Evolutionary conservation across 2,797 vertebrate genomes (phyloP), one percentile per base, ranked within the genome.

Genomic region (Varecia variegata): DNA sequence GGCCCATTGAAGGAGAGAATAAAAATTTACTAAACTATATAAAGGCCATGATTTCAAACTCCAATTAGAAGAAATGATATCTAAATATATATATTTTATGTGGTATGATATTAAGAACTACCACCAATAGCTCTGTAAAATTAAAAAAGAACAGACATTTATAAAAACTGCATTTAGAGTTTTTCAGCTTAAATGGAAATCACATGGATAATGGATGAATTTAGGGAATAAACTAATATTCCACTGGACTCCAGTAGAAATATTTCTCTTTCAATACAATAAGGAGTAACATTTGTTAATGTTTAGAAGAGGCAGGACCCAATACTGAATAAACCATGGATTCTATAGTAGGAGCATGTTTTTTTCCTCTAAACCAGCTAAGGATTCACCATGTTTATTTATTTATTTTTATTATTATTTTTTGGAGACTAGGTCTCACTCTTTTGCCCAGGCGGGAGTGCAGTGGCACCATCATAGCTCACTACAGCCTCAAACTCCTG

Each of bases 41-140:
- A 76, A 95, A 77, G 58, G 47, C 38, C 81, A 0, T 77, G 92
- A 74, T 91, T 95, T 96, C 62, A 91, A 92, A 97, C 35, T 90
- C 21, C 47, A 70, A 79, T 50, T 73, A 94, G 70, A 94, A 32
- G 79, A 15, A 93, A 70, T 52, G 81, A 4, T 62, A 87, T 10
- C 45, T 79, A 84, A 70, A 56, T 17, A 10, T 52, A 47, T 93
- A 21, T 84, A n/a, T 92, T 95, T 95, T 73, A 73, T 58, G 23
- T 60, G 47, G 23, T 80, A 3, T 88, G 40, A 2, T 95, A 20
- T 95, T 92, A 85, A 68, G 71, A 95, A 47, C 25, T 81, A 35
- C 32, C 35, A 45, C 90, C 79, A 77, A 27, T 77, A 76, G 5
- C 54, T 87, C 58, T 92, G 43, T 83, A 88, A 89, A 68, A 83